A percentile compares a stretch with the other conserved stretches of the same genome.
Conservation (phyloP, 2,797 vertebrate genomes). For the Oreonectes daqikongensis region DNA sequence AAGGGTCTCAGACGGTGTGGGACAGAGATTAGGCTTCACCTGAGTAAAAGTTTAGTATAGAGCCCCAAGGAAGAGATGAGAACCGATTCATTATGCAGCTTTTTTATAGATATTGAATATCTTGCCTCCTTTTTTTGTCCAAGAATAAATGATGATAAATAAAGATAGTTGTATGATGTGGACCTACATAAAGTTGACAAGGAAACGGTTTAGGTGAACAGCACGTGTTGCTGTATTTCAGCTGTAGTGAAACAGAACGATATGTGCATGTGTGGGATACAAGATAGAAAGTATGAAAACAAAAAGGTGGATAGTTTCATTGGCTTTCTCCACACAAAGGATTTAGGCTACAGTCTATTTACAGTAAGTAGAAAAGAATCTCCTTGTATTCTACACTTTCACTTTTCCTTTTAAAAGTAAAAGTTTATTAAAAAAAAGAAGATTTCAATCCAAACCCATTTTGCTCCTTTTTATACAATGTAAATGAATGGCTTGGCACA, state of each 20-base stretch:
- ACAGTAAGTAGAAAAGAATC: not conserved
- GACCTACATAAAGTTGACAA: not conserved
- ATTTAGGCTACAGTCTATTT: slow-evolving; percentile 23
- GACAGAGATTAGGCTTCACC: slow-evolving; percentile 34
- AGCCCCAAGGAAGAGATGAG: slow-evolving; percentile 9
- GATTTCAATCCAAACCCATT: not conserved
- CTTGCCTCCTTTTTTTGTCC: not conserved
- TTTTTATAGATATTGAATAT: too few species aligned
- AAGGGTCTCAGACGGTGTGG: slow-evolving; percentile 27
- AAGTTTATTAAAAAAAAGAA: not conserved
- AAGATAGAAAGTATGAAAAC: slow-evolving; percentile 16
- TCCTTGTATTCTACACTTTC: not conserved
- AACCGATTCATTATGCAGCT: slow-evolving; percentile 4
- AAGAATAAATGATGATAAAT: not conserved
- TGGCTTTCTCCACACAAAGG: slow-evolving; percentile 21
- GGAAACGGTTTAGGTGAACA: too few species aligned
- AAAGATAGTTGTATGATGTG: not conserved
- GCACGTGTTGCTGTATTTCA: slow-evolving; percentile 4
- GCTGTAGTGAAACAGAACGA: not conserved
- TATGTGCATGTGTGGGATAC: not conserved
- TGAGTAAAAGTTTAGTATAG: slow-evolving; percentile 32
- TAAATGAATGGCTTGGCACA: not conserved
- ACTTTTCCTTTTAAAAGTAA: slow-evolving; percentile 11
- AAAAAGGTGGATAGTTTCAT: slow-evolving; percentile 23
- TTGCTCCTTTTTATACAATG: not conserved